Conservation (phyloP, 2,797 vertebrate genomes). For the Clamator glandarius region DNA sequence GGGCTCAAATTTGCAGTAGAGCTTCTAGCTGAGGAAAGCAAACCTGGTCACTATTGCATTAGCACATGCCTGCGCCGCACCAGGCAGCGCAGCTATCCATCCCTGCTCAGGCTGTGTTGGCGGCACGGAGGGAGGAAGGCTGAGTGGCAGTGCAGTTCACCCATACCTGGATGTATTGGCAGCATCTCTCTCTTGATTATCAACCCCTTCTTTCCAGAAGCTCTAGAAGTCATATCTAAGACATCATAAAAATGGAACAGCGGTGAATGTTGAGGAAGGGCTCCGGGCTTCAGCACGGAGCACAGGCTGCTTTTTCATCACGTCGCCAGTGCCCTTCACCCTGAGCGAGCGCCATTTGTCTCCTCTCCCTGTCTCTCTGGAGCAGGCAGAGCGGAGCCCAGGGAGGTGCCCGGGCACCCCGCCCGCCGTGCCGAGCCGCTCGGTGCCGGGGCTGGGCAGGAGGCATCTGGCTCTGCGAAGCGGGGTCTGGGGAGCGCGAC, state of each 20-base stretch:
- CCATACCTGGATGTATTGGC: neutral
- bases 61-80: neutral
- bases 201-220: neutral
- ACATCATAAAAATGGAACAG: neutral
- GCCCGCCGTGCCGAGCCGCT: neutral
- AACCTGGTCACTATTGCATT: neutral
- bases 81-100: neutral
- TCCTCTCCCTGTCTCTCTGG: neutral
- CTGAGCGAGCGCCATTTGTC: neutral
- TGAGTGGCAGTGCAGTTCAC: neutral
- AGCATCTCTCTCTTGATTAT: neutral
- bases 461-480: neutral
- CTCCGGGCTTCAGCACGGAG: neutral
- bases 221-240: neutral
- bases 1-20: neutral
- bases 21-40: neutral
- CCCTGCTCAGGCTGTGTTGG: neutral
- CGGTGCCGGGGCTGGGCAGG: neutral
- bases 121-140: neutral
- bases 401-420: neutral
- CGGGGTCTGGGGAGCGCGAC: neutral
- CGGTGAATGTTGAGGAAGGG: neutral
- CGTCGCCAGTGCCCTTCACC: slow-evolving; percentile 7
- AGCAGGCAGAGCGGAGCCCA: neutral
- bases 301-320: slow-evolving; percentile 2